A percentile compares a stretch with the other conserved stretches of the same genome.
Conservation (phyloP, 1,140 invertebrate species). For the Plutomurus gul region DNA sequence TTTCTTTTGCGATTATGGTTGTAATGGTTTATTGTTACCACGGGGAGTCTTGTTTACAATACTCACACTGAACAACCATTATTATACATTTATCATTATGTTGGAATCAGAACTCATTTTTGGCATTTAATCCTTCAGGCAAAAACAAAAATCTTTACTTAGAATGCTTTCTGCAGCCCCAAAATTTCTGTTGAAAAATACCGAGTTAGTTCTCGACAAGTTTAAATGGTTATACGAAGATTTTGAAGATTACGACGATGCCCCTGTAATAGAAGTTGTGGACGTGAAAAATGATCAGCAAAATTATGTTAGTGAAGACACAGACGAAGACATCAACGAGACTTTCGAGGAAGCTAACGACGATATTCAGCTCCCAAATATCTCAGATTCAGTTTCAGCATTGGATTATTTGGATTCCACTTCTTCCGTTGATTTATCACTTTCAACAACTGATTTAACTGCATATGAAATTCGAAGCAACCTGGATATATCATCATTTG, state of each 20-base stretch:
- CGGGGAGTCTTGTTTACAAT: no score
- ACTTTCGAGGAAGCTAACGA: no score
- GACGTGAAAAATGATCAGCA: background rate
- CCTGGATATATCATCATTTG: background rate
- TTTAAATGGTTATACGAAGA: background rate
- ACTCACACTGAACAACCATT: no score
- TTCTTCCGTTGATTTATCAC: background rate
- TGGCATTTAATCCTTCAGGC: no score
- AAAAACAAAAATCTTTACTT: no score
- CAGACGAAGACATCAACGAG: background rate
- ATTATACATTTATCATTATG: no score
- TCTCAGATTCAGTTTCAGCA: background rate
- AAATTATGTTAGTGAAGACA: background rate
- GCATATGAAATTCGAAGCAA: background rate
- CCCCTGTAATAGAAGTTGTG: background rate
- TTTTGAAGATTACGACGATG: background rate
- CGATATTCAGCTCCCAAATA: no score
- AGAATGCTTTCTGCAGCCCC: background rate
- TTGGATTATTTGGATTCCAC: background rate
- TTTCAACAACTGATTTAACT: background rate
- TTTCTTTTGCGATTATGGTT: no score
- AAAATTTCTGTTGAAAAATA: background rate
- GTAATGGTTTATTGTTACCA: no score
- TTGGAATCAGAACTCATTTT: no score
- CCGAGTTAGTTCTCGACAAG: background rate